Evolutionary conservation across 2,888 invertebrate species (phyloP).

Genomic region (Tenthredo scrophulariae): DNA sequence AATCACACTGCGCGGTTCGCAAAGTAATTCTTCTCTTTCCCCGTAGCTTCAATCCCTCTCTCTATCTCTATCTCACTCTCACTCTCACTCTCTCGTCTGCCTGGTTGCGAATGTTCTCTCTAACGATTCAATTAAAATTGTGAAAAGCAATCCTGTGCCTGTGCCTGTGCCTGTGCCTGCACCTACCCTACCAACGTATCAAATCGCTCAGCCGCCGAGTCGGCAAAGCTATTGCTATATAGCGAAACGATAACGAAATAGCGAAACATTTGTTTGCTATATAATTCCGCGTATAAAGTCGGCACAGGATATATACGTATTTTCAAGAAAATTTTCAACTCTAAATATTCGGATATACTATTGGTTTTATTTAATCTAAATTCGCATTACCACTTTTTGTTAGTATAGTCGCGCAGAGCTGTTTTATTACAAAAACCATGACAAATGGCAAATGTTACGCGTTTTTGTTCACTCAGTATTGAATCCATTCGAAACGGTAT

Average conservation of each 20-base stretch:
- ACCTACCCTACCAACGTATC: background rate
- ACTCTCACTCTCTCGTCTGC: background rate
- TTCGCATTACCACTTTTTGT: slow-evolving; percentile 53
- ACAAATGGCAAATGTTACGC: slow-evolving; percentile 75
- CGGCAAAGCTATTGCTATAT: background rate
- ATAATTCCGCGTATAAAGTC: background rate
- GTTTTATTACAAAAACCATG: slow-evolving; percentile 75
- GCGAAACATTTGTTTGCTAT: slow-evolving; percentile 20
- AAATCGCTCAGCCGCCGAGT: slow-evolving; percentile 14
- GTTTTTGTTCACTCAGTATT: slow-evolving; percentile 61
- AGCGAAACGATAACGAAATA: background rate
- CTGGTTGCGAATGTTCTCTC: slow-evolving; percentile 46
- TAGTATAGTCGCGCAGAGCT: background rate
- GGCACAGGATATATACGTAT: background rate
- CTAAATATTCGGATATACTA: background rate
- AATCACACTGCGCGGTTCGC: slow-evolving; percentile 22
- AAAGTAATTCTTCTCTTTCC: slow-evolving; percentile 36
- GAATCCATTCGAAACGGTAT: slow-evolving; percentile 25
- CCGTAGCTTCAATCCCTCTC: slow-evolving; percentile 1
- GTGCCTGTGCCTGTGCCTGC: background rate
- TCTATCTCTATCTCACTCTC: background rate
- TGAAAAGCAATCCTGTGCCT: slow-evolving; percentile 46
- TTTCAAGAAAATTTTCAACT: background rate
- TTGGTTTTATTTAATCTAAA: slow-evolving; percentile 69
- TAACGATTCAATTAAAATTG: slow-evolving; percentile 52